These are phyloP conservation scores for Formicarius rufipectus DNA, from an alignment of 2,113 vertebrate species.

Conservation along the genomic window DNA sequence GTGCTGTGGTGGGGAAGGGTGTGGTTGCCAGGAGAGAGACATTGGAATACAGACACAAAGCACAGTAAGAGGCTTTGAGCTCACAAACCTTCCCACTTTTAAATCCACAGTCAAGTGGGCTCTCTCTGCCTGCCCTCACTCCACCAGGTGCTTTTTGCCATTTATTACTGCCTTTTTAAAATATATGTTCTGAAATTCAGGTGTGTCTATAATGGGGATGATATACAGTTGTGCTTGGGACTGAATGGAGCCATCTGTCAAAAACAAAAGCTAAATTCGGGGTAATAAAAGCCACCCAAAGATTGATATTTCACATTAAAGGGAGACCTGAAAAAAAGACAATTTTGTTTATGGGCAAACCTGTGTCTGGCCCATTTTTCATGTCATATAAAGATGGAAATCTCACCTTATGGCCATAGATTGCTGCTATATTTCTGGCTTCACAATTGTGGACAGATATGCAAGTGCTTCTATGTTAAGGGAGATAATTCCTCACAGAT, in stretches of 20 bases:
- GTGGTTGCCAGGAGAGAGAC: accelerated
- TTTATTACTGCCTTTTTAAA: conserved; percentile 64
- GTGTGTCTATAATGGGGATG: conserved; percentile 66
- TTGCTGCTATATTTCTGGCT: conserved; percentile 65
- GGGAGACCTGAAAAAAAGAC: conserved; percentile 69
- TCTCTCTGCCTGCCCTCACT: background rate
- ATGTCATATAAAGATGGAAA: conserved; percentile 78
- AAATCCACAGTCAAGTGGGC: background rate
- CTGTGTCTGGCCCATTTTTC: conserved; percentile 72
- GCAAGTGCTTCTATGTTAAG: background rate
- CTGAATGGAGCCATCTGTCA: conserved; percentile 70
- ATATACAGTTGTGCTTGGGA: conserved; percentile 61
- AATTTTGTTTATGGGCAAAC: conserved; percentile 78
- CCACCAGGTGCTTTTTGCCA: conserved; percentile 36
- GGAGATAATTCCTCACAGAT: background rate
- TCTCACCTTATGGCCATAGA: conserved; percentile 71
- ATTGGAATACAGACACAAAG: accelerated
- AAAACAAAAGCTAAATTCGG: conserved; percentile 73
- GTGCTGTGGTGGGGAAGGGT: background rate
- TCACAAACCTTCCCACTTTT: background rate
- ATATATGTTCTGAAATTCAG: conserved; percentile 47
- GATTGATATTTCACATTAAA: conserved; percentile 79
- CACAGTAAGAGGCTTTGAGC: accelerated
- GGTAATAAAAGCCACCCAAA: conserved; percentile 71
- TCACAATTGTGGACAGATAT: conserved; percentile 59